phyloP scores from a whole-genome alignment of 2,113 vertebrate species.

The Salvelinus sp. region DNA sequence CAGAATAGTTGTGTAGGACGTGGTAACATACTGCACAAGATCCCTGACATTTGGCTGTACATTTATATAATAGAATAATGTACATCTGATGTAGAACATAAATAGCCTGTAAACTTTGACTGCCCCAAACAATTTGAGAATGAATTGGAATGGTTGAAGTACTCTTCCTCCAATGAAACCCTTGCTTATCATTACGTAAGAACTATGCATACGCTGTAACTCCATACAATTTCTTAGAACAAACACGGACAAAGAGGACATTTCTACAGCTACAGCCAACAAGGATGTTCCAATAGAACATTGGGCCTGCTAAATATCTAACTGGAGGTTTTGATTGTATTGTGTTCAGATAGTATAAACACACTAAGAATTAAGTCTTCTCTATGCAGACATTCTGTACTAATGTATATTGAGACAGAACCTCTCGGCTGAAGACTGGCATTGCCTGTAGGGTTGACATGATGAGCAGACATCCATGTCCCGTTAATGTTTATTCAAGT shows the following conservation, averaged over 20 bases:
- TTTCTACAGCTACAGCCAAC: neutral
- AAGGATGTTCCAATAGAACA: neutral
- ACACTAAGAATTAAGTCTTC: neutral
- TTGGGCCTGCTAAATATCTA: neutral
- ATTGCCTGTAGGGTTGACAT: neutral
- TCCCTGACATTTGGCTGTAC: neutral
- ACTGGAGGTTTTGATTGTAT: neutral
- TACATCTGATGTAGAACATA: neutral
- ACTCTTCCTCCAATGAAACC: neutral
- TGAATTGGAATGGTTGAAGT: neutral
- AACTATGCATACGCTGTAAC: too few species aligned
- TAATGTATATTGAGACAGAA: neutral
- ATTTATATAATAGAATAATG: neutral
- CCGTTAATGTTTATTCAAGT: neutral
- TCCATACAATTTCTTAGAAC: neutral
- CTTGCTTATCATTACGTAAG: too few species aligned
- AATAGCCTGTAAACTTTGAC: neutral
- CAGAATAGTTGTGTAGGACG: conserved; percentile 3
- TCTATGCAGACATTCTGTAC: neutral
- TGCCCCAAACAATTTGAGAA: neutral
- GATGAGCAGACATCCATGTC: neutral
- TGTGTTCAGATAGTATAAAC: neutral
- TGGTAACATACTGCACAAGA: neutral
- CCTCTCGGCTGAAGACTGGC: neutral
- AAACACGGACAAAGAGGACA: neutral